A percentile compares a stretch with the other conserved stretches of the same genome.
phyloP scores from a whole-genome alignment of 1,140 invertebrate genomes.

The Asobara japonica region DNA sequence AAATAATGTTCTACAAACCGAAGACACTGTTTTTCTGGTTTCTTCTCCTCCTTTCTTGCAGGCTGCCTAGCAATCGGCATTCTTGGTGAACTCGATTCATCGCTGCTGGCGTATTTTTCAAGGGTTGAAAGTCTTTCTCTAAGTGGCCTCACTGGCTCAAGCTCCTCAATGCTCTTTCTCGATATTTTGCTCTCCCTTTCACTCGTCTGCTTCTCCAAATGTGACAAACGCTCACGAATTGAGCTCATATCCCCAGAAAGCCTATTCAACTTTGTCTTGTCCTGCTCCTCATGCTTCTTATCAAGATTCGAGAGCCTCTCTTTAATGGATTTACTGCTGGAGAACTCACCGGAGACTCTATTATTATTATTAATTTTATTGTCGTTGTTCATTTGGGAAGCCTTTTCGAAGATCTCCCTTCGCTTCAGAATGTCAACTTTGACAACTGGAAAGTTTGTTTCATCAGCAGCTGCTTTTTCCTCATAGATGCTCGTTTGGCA shows the following conservation, averaged over 20 bases:
- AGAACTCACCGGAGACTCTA: conserved; percentile 70
- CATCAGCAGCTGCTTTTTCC: conserved; percentile 45
- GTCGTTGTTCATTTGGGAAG: conserved; percentile 52
- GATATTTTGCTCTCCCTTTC: conserved; percentile 51
- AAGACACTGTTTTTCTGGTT: conserved; percentile 42
- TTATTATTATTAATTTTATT: conserved; percentile 46
- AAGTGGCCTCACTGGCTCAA: conserved; percentile 55
- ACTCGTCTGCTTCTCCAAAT: conserved; percentile 71
- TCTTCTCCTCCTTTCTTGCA: conserved; percentile 60
- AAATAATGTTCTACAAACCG: too few relatives aligned
- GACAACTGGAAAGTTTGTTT: conserved; percentile 69
- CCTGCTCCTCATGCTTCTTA: conserved; percentile 60
- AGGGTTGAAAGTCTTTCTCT: conserved; percentile 59
- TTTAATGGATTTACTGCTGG: conserved; percentile 75
- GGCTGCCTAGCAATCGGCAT: conserved; percentile 47
- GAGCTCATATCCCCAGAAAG: conserved; percentile 72
- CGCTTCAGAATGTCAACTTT: conserved; percentile 85
- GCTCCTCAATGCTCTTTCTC: conserved; percentile 46
- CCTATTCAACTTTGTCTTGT: conserved; percentile 62
- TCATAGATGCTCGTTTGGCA: conserved; percentile 33
- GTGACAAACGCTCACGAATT: conserved; percentile 72
- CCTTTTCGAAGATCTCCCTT: conserved; percentile 82
- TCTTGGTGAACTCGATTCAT: conserved; percentile 42
- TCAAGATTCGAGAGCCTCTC: conserved; percentile 76
- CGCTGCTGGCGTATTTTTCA: conserved; percentile 54